Evolutionary conservation across 2,797 vertebrate genomes (phyloP).

Genomic region (Sylvilagus floridanus): DNA sequence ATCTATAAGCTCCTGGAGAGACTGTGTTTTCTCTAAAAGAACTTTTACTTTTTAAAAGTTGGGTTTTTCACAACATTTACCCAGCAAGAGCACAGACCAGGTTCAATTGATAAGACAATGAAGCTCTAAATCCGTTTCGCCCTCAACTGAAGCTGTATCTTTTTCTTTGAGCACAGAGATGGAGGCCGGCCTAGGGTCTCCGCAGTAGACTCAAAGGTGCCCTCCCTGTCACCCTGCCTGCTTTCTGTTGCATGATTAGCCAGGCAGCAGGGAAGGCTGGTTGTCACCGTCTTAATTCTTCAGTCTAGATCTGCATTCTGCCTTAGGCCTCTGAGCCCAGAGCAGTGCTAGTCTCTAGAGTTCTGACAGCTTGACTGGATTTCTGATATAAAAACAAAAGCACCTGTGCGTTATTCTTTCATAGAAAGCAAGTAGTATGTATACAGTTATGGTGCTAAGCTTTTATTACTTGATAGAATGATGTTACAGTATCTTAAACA

Average conservation of each 20-base stretch:
- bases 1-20: not conserved
- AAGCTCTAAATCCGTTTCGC: not conserved
- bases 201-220: not conserved
- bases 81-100: not conserved
- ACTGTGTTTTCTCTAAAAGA: not conserved
- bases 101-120: not conserved
- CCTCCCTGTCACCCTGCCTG: not conserved
- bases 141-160: not conserved
- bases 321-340: not conserved
- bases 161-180: not conserved
- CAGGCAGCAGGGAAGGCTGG: not conserved
- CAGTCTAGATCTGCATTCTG: not conserved
- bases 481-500: not conserved
- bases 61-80: slow-evolving; percentile 13
- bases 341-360: not conserved
- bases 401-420: not conserved
- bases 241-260: not conserved
- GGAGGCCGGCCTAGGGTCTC: fast-evolving
- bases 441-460: slow-evolving; percentile 45
- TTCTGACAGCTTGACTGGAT: not conserved
- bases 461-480: slow-evolving; percentile 53
- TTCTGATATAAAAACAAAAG: slow-evolving; percentile 25
- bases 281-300: not conserved
- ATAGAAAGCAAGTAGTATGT: not conserved
- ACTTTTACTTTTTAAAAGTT: slow-evolving; percentile 17